Conservation (phyloP, 92 coral and sea anemone genomes). For the Anthopleura xanthogrammica region DNA sequence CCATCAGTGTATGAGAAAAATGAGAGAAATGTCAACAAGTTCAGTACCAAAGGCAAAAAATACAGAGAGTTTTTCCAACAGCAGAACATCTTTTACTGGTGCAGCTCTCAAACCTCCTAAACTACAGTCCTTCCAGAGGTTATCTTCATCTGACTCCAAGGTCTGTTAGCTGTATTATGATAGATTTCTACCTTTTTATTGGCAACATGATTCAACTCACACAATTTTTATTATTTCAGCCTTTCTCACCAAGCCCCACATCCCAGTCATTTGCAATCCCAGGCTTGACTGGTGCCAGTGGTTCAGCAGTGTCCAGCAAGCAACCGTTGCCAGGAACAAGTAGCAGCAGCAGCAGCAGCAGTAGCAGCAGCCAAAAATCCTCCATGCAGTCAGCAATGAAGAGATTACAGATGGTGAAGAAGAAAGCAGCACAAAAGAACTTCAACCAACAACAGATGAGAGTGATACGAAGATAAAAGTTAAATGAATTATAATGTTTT, state of each 20-base stretch:
- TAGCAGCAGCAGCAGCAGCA: slow-evolving; percentile 52
- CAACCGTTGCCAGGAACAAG: slow-evolving; percentile 49
- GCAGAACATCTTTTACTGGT: slow-evolving; percentile 35
- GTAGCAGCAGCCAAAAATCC: slow-evolving; percentile 73
- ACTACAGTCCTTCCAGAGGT: slow-evolving; percentile 64
- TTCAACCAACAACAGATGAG: slow-evolving; percentile 85
- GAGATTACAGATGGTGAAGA: slow-evolving; percentile 94
- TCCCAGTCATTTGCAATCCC: slow-evolving; percentile 95
- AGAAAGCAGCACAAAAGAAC: slow-evolving; percentile 92
- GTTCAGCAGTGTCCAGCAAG: slow-evolving; percentile 38
- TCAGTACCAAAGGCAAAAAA: slow-evolving; percentile 62
- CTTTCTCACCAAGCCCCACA: slow-evolving; percentile 68
- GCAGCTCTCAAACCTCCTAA: slow-evolving; percentile 46
- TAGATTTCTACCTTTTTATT: too few species aligned
- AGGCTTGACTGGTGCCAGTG: slow-evolving; percentile 50
- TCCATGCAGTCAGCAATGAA: slow-evolving; percentile 94
- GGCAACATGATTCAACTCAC: too few species aligned
- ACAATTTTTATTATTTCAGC: slow-evolving; percentile 35
- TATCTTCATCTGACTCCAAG: slow-evolving; percentile 61
- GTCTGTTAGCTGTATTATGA: slow-evolving; percentile 20
- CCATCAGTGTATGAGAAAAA: slow-evolving; percentile 70
- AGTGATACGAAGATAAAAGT: slow-evolving; percentile 66
- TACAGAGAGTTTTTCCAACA: slow-evolving; percentile 41
- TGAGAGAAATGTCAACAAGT: slow-evolving; percentile 84
- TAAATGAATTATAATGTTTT: neutral